phyloP scores from a whole-genome alignment of 1,140 invertebrate genomes.

The Propsilocerus akamusi region DNA sequence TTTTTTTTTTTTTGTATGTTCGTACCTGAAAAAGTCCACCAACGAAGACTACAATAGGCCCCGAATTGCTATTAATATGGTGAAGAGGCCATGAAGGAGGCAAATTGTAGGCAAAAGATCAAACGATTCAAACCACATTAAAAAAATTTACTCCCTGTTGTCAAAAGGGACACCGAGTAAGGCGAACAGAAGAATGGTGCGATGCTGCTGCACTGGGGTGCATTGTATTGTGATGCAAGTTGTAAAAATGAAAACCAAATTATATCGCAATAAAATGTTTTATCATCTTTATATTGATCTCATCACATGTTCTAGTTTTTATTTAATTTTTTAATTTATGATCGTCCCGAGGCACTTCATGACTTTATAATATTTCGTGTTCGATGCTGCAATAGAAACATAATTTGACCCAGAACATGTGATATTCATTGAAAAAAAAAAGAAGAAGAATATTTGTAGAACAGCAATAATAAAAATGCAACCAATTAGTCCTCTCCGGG shows the following conservation, averaged over 20 bases:
- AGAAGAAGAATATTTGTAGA: too few species aligned
- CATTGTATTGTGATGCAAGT: too few species aligned
- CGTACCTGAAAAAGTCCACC: not conserved
- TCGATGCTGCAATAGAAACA: too few species aligned
- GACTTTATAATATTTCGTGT: slow-evolving; percentile 4
- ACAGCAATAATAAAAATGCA: too few species aligned
- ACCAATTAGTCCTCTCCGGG: not conserved
- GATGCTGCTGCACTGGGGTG: not conserved
- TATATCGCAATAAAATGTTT: slow-evolving; percentile 1
- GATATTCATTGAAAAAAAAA: too few species aligned
- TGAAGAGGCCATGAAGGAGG: not conserved
- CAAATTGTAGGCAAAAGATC: not conserved
- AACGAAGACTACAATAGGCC: too few species aligned
- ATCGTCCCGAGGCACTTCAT: not conserved
- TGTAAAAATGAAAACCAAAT: not conserved
- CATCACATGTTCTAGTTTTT: not conserved
- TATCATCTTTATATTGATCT: not conserved
- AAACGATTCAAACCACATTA: not conserved
- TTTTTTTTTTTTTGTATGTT: not conserved
- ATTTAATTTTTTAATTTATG: too few species aligned
- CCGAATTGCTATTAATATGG: too few species aligned
- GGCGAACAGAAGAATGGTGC: not conserved
- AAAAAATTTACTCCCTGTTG: not conserved
- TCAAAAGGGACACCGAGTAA: not conserved
- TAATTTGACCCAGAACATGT: not conserved